Percentiles rank a stretch among this genome's conserved stretches.
These are phyloP conservation scores for Euborellia annulipes DNA, from an alignment of 1,140 invertebrate genomes.

Conservation along the genomic window DNA sequence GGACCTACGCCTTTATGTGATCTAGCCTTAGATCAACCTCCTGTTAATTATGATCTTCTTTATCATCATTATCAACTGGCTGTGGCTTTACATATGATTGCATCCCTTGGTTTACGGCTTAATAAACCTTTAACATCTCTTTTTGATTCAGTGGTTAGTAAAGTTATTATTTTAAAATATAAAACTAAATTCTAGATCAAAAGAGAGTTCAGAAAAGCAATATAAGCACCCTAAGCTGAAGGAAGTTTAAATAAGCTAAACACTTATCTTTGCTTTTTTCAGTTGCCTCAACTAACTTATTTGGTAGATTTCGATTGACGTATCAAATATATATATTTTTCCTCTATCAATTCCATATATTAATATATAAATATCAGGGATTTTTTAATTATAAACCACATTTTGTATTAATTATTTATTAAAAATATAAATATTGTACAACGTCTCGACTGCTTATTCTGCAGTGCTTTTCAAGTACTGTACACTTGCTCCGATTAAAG, in stretches of 20 bases:
- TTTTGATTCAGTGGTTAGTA: constrained; percentile 52
- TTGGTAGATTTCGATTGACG: neutral
- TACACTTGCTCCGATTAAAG: no score
- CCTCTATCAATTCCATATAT: no score
- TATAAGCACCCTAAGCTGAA: constrained; percentile 18
- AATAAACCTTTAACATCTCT: constrained; percentile 54
- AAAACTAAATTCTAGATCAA: constrained; percentile 17
- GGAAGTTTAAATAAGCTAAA: constrained; percentile 23
- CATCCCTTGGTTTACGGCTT: constrained; percentile 58
- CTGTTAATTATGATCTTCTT: constrained; percentile 56
- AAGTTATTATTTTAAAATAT: no score
- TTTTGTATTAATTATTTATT: no score
- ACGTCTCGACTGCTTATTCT: no score
- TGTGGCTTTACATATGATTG: constrained; percentile 57
- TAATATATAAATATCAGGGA: no score
- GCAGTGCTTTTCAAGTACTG: no score
- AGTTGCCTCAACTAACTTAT: constrained; percentile 13
- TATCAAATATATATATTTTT: neutral
- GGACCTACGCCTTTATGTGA: constrained; percentile 46
- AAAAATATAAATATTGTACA: no score
- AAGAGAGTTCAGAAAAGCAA: constrained; percentile 20
- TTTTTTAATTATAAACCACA: no score
- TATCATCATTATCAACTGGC: constrained; percentile 63
- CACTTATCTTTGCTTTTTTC: constrained; percentile 17
- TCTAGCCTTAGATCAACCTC: constrained; percentile 56